A percentile compares a stretch with the other conserved stretches of the same genome.
Conservation (phyloP, 2,888 invertebrate species). For the Apamea epomidion region DNA sequence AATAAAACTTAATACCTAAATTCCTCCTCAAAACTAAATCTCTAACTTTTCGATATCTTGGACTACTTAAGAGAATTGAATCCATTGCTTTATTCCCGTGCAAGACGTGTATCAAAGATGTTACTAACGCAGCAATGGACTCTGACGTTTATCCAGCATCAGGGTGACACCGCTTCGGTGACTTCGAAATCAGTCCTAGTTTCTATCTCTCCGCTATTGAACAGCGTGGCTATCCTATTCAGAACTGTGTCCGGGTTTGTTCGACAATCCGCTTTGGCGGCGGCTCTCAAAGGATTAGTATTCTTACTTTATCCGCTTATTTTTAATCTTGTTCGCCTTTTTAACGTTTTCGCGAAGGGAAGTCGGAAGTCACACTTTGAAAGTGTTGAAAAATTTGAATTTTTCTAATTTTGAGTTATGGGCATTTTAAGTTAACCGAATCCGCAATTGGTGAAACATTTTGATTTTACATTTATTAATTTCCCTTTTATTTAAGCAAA, state of each 20-base stretch:
- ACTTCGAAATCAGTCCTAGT: constrained; percentile 3
- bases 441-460: background rate
- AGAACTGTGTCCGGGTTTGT: constrained; percentile 41
- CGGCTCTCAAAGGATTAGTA: constrained; percentile 44
- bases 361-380: constrained; percentile 18
- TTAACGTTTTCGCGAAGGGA: constrained; percentile 2
- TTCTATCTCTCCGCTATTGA: background rate
- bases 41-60: background rate
- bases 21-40: background rate
- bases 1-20: no score
- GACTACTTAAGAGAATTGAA: constrained; percentile 13
- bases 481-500: background rate
- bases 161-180: constrained; percentile 24
- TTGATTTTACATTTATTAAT: background rate
- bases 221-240: constrained; percentile 38
- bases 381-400: constrained; percentile 7
- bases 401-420: constrained; percentile 5
- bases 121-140: constrained; percentile 15
- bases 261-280: constrained; percentile 40
- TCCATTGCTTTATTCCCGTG: background rate
- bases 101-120: background rate
- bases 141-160: constrained; percentile 29
- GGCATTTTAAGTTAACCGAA: background rate
- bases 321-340: constrained; percentile 41
- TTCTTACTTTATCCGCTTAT: constrained; percentile 40